These are phyloP conservation scores for Tapera naevia DNA, from an alignment of 2,797 vertebrate species.

Conservation along the genomic window DNA sequence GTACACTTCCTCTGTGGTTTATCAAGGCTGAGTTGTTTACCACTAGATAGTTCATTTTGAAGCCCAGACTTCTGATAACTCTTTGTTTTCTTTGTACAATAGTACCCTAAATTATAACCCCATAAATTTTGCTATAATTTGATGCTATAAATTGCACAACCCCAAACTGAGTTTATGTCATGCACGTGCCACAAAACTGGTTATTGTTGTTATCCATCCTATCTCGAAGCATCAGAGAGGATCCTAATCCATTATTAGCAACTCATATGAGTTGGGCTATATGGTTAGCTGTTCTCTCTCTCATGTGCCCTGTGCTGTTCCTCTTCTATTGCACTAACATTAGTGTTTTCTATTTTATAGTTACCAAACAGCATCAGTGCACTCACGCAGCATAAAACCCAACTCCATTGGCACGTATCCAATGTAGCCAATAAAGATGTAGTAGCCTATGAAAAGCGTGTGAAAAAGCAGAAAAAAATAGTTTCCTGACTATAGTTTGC, in stretches of 20 bases:
- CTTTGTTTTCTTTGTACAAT: background rate
- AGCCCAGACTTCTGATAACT: background rate
- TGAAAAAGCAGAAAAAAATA: slow-evolving; percentile 39
- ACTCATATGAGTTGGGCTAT: background rate
- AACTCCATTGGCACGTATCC: slow-evolving; percentile 77
- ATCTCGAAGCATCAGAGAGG: background rate
- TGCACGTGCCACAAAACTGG: background rate
- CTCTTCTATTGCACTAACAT: background rate
- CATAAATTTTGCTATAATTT: background rate
- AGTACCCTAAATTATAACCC: background rate
- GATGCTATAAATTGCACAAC: background rate
- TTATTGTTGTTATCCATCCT: slow-evolving; percentile 10
- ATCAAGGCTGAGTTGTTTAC: slow-evolving; percentile 55
- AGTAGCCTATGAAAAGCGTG: slow-evolving; percentile 58
- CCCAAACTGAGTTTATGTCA: background rate
- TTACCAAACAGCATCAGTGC: background rate
- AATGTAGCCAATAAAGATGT: slow-evolving; percentile 76
- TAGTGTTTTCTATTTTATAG: background rate
- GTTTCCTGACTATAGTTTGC: slow-evolving; percentile 72
- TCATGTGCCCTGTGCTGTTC: background rate
- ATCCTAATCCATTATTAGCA: background rate
- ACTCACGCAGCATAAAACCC: slow-evolving; percentile 62
- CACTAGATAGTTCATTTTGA: slow-evolving; percentile 69
- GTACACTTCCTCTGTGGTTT: slow-evolving; percentile 73
- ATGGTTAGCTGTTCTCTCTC: background rate